Conservation (phyloP, 2,797 vertebrate species). For the Phyllotis vaccarum region DNA sequence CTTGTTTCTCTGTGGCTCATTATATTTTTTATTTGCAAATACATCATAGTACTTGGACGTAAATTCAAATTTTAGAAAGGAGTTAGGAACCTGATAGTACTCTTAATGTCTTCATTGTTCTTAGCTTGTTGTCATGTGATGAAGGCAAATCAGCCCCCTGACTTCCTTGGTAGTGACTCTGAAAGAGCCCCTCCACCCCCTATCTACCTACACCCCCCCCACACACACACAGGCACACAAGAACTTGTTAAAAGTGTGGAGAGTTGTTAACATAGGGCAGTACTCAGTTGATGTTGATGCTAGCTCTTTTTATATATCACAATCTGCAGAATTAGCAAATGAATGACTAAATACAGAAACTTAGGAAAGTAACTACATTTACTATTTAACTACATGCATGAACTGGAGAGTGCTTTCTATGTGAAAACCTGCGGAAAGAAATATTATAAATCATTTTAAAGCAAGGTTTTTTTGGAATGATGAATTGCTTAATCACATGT, state of each 20-base stretch:
- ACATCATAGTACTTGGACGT: not conserved
- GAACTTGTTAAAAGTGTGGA: not conserved
- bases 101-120: not conserved
- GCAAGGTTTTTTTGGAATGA: slow-evolving; percentile 14
- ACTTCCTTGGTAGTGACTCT: not conserved
- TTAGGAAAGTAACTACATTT: not conserved
- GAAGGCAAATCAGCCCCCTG: not conserved
- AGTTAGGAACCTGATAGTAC: not conserved
- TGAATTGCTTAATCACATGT: not conserved
- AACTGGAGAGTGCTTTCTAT: not conserved
- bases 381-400: not conserved
- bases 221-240: too few relatives aligned
- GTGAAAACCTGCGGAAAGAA: not conserved
- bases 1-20: not conserved
- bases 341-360: not conserved
- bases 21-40: not conserved
- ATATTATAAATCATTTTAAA: slow-evolving; percentile 28
- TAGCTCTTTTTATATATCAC: not conserved
- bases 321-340: slow-evolving; percentile 23
- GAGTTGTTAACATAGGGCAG: not conserved
- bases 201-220: too few relatives aligned
- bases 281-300: not conserved
- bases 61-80: slow-evolving; percentile 28
- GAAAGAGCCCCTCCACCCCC: not conserved
- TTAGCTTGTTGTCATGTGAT: not conserved